Conservation (phyloP, 2,888 invertebrate genomes). For the Diaprepes abbreviatus region DNA sequence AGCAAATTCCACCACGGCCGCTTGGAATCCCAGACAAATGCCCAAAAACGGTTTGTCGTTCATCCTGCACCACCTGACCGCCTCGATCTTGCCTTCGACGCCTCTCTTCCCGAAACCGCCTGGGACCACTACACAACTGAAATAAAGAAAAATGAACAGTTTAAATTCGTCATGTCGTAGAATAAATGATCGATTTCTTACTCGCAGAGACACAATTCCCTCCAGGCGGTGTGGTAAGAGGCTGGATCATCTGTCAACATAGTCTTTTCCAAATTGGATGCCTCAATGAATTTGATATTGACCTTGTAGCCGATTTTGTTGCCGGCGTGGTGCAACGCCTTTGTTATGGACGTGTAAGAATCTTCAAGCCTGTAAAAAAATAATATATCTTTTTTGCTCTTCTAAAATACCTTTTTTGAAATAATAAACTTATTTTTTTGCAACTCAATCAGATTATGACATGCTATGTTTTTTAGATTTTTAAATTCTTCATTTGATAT, state of each 20-base stretch:
- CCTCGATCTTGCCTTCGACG: conserved; percentile 95
- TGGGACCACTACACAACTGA: conserved; percentile 93
- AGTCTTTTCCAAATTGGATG: conserved; percentile 86
- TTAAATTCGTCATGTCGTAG: too few relatives aligned
- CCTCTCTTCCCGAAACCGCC: conserved; percentile 98
- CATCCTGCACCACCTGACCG: conserved; percentile 92
- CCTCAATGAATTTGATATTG: conserved; percentile 91
- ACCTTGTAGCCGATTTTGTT: conserved; percentile 88
- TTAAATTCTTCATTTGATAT: too few relatives aligned
- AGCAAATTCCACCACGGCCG: conserved; percentile 95
- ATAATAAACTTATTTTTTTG: too few relatives aligned
- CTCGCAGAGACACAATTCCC: conserved; percentile 88
- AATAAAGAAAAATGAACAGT: too few relatives aligned
- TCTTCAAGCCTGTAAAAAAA: conserved; percentile 80
- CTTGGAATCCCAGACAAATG: conserved; percentile 98
- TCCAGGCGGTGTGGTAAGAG: conserved; percentile 94
- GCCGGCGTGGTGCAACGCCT: conserved; percentile 94
- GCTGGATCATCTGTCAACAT: conserved; percentile 83
- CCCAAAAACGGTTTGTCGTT: conserved; percentile 94
- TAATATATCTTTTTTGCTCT: too few relatives aligned
- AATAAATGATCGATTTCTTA: too few relatives aligned
- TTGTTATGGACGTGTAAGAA: conserved; percentile 96
- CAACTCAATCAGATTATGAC: too few relatives aligned
- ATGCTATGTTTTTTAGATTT: too few relatives aligned
- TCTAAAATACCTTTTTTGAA: too few relatives aligned